Base-by-base conservation (phyloP, 2,888 invertebrate genomes). In the Rhamphomyia laevipes region DNA sequence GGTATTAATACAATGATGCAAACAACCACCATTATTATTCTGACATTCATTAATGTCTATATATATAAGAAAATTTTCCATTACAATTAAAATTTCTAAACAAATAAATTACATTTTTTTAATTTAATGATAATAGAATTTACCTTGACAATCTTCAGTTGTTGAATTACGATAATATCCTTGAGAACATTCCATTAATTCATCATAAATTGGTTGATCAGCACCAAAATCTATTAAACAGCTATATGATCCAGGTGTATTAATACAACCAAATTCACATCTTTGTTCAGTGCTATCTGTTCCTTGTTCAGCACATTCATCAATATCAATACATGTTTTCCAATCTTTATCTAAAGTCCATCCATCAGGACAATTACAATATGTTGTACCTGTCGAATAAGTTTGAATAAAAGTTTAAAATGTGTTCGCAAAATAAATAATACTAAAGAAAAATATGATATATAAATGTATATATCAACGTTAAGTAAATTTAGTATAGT, bases 151-250 rank as follows among this genome's bases (percentile, higher is more conserved):
- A 41, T 55, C 53, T 12, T 53, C 55, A 3, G 51, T 52, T 10
- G 53, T 55, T 33, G 47, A 47, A 44, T 56, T 56, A 33, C 48
- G 51, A 45, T 51, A 51, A 40, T 49, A 57, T 21, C 57, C 57
- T 47, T 53, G 49, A 13, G 49, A 42, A 48, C 57, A 57, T 21
- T 50, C 48, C 13, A 51, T 51, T 15, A 40, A 38, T 40, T 54
- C 55, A 17, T 48, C 52, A 27, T 51, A 49, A 18, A 54, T 45
- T 16, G 56, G 55, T 33, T 57, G 53, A 16, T 64, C 65, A 46
- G 74, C 62, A 38, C 70, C 63, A 51, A 70, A 70, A 21, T 75
- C 75, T 7, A 59, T 75, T 18, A 66, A 63, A 57, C 77, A 77
- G 42, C 63, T 65, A 56, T 70, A 75, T 16, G 74, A 70, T 31